Evolutionary conservation across 1,140 invertebrate species (phyloP), one percentile per base, ranked within the genome.

Genomic region (Cephus cinctus): DNA sequence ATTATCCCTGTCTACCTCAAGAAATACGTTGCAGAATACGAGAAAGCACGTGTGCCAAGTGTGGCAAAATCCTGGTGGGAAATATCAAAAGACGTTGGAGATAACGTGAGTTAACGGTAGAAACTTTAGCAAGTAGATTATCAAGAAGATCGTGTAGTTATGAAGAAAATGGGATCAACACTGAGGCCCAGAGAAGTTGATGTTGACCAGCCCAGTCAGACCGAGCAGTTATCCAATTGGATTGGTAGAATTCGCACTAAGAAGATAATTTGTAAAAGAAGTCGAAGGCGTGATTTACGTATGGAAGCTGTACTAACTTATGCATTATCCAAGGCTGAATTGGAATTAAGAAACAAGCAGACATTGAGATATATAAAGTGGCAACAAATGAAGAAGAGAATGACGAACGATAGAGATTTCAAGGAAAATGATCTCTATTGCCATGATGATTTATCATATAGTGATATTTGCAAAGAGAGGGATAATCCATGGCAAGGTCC

Each of bases 231-330:
- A 4, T 32, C 56, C 6, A 65, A 66, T 47, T 80, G 79, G 79
- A 80, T 80, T 35, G 55, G 45, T 16, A 59, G 63, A 50, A 66
- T 80, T 20, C 71, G 75, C 43, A 47, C 52, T 20, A 80, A 80
- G 59, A 78, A 76, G 59, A 43, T 61, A 5, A 59, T 59, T 22
- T 69, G 66, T 27, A 61, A 73, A 34, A 59, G 55, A 34, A 67
- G 60, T 52, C 65, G 58, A 14, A 67, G 61, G 30, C 72, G 72
- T 19, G 59, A 79, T 59, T 55, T 79, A 4, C 67, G 76, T 2
- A 56, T 78, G 19, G 73, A 79, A 40, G 76, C 79, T 3, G 59
- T 80, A 22, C 55, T 80, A 6, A 59, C 66, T 2, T 59, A 60
- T 32, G 65, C 77, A 0, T 42, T 80, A 4, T 42, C 22, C 4